phyloP scores from a whole-genome alignment of 2,888 invertebrate genomes.

The Crocallis elinguaria region DNA sequence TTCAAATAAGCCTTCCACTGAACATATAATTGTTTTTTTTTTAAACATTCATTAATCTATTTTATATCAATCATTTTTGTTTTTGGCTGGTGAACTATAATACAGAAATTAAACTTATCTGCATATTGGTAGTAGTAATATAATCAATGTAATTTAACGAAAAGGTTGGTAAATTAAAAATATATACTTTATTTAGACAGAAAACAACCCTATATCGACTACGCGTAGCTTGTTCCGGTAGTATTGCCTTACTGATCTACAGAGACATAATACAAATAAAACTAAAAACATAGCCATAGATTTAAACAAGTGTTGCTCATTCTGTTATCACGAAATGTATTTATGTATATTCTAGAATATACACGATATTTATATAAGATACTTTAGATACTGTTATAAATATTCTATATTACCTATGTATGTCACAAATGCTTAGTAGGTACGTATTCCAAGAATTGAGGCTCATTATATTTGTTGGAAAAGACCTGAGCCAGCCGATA shows the following conservation, averaged over 20 bases:
- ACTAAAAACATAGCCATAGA: slow-evolving; percentile 20
- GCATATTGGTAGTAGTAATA: slow-evolving; percentile 4
- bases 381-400: slow-evolving; percentile 18
- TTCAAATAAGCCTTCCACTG: slow-evolving; percentile 55
- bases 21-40: no score
- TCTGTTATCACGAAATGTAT: slow-evolving; percentile 26
- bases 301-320: slow-evolving; percentile 30
- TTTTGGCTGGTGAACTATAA: slow-evolving; percentile 2
- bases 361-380: slow-evolving; percentile 18
- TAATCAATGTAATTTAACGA: slow-evolving; percentile 13
- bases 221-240: slow-evolving; percentile 15
- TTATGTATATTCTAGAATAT: slow-evolving; percentile 18
- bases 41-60: neutral
- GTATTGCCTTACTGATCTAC: slow-evolving; percentile 19
- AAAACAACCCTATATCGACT: slow-evolving; percentile 10
- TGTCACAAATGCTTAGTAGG: slow-evolving; percentile 8
- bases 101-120: neutral
- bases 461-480: neutral
- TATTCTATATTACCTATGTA: slow-evolving; percentile 16
- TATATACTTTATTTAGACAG: slow-evolving; percentile 7
- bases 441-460: slow-evolving; percentile 5
- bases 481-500: neutral
- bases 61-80: neutral
- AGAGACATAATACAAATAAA: slow-evolving; percentile 3
- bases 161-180: slow-evolving; percentile 6